Base-by-base conservation (phyloP, 2,113 vertebrate genomes). In the Neopipo cinnamomea region DNA sequence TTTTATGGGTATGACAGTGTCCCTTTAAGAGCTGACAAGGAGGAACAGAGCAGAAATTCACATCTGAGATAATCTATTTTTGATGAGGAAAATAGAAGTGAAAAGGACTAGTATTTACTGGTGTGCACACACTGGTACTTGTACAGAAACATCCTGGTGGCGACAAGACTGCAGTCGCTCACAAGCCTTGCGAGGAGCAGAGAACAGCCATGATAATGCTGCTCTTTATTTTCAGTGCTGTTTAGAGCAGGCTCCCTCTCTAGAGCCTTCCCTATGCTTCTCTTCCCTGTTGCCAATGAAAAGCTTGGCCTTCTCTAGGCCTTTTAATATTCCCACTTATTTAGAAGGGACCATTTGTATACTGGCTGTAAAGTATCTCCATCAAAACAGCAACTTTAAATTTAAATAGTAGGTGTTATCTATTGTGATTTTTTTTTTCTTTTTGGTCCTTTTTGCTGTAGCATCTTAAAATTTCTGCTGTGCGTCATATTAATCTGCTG, bases 91-190 rank as follows among this genome's bases (percentile, higher is more conserved):
- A 87, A 93, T 92, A 96, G 73, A 88, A 87, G 78, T 96, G 96
- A 97, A 97, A 97, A 96, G 94, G 59, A 88, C 82, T 89, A 95
- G 95, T 97, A 96, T 97, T 94, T 95, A 42, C 89, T 97, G 92
- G 68, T 86, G 87, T 59, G 83, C 90, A 95, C 96, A 92, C 96
- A 75, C 91, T 94, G 91, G 95, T 94, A 94, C 97, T 97, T 97
- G 95, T 88, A 93, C 87, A 93, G 95, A 97, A 97, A 96, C 93
- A 96, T 96, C 97, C 97, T 98, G 97, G 97, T 97, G 94, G 97
- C 4, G 97, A 98, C 96, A 94, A 97, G 97, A 86, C 91, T 96
- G 96, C 96, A 93, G 90, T 95, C 28, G 37, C 88, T 92, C 68
- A 79, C 93, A 95, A 95, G 95, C 94, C 96, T 96, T 97, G 95